Evolutionary conservation across 1,140 invertebrate genomes (phyloP).

Genomic region (Drosophila lacteicornis): DNA sequence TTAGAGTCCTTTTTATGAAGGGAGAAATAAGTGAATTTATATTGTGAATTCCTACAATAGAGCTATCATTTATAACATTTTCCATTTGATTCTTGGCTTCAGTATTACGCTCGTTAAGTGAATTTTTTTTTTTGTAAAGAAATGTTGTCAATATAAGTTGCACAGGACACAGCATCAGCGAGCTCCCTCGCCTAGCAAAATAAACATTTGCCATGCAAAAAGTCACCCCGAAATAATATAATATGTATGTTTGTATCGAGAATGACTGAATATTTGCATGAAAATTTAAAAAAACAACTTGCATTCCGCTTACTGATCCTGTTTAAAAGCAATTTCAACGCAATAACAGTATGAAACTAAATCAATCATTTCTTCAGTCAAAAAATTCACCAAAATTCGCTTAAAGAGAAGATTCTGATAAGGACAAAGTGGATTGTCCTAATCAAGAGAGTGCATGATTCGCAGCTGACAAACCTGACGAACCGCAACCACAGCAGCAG

Average conservation of each 20-base stretch:
- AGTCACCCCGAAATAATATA: constrained; percentile 26
- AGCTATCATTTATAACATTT: no score
- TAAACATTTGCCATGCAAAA: constrained; percentile 50
- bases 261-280: constrained; percentile 47
- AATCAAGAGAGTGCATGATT: constrained; percentile 30
- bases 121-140: constrained; percentile 4
- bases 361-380: constrained; percentile 36
- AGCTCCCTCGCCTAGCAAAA: constrained; percentile 11
- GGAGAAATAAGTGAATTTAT: constrained; percentile 21
- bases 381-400: constrained; percentile 2
- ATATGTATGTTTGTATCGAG: constrained; percentile 37
- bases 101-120: constrained; percentile 45
- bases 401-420: constrained; percentile 6
- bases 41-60: constrained; percentile 36
- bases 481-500: not conserved
- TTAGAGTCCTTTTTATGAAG: not conserved
- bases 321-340: constrained; percentile 4
- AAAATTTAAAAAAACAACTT: constrained; percentile 2
- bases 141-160: constrained; percentile 7
- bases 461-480: constrained; percentile 39
- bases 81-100: constrained; percentile 59
- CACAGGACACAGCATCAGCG: constrained; percentile 2
- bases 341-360: constrained; percentile 14
- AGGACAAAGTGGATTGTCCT: not conserved
- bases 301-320: not conserved